These are phyloP conservation scores for Erannis defoliaria DNA, from an alignment of 2,888 invertebrate species.

Conservation along the genomic window DNA sequence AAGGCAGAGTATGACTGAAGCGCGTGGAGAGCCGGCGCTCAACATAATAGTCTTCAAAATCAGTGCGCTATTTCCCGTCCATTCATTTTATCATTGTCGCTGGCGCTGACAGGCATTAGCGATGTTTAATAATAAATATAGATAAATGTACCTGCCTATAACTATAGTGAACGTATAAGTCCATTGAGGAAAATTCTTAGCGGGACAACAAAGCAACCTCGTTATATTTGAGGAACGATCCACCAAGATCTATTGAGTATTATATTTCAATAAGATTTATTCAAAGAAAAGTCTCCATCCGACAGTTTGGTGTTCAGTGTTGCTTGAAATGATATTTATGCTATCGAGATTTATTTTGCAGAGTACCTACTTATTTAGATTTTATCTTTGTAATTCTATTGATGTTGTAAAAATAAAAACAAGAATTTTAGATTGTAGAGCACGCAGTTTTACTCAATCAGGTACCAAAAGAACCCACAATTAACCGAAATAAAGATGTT, in stretches of 20 bases:
- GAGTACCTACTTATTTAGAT: neutral
- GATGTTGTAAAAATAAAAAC: too few relatives aligned
- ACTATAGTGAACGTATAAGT: neutral
- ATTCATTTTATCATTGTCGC: too few relatives aligned
- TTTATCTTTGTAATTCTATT: slow-evolving; percentile 3
- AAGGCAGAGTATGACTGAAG: too few relatives aligned
- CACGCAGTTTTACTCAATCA: too few relatives aligned
- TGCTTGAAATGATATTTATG: slow-evolving; percentile 24
- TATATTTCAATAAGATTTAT: slow-evolving; percentile 21
- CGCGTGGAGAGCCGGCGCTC: too few relatives aligned
- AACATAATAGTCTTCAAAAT: too few relatives aligned
- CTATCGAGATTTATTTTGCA: slow-evolving; percentile 2
- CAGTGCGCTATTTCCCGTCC: too few relatives aligned
- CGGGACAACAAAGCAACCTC: neutral
- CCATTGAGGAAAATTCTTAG: neutral
- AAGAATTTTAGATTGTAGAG: too few relatives aligned
- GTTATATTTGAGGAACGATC: slow-evolving; percentile 11
- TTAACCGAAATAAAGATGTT: too few relatives aligned
- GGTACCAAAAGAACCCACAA: too few relatives aligned
- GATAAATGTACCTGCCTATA: neutral
- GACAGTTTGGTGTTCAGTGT: slow-evolving; percentile 14
- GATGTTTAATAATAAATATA: too few relatives aligned
- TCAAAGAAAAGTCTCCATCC: slow-evolving; percentile 11
- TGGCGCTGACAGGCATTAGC: too few relatives aligned
- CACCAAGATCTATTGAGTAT: slow-evolving; percentile 7